Evolutionary conservation across 2,113 vertebrate genomes (phyloP), one percentile per base, ranked within the genome.

Genomic region (Muntiacus muntjak): DNA sequence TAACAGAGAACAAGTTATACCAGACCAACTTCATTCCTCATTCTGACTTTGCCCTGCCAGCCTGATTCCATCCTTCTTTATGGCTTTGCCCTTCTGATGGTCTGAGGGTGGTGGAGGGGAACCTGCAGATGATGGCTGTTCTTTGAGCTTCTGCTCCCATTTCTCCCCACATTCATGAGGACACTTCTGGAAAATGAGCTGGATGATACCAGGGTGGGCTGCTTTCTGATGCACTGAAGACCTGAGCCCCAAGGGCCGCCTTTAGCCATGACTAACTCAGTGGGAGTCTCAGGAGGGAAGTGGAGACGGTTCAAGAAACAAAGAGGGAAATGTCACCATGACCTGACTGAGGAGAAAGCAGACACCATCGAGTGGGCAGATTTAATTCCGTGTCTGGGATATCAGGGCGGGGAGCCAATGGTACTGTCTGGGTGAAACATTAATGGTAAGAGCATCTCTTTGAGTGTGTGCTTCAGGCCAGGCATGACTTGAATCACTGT

Each of bases 111-210:
- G 4, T 16, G 3, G 50, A 21, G 45, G 57, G 12, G 2, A 8
- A 3, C 26, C 57, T 30, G 30, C 1, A 5, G 28, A 10, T 7
- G 47, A 23, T 7, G 43, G 57, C 30, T 62, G 76, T 9, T 45
- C 21, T 11, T 9, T 6, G 33, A 30, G 7, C 0, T 0, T 55
- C 60, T 45, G 40, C 30, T 19, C 15, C 43, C 30, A 3, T 19
- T n/a, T n/a, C 50, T 50, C 30, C 7, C 2, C 47, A 21, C 2
- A 25, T n/a, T 52, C 7, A 0, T 7, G 74, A 50, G 54, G 50
- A 64, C 11, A 10, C 64, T 1, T 33, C 26, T 19, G 21, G 76
- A 45, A 14, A 28, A 2, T 15, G 47, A 74, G 79, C 14, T 43
- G 43, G 58, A 7, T 28, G 28, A 7, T 10, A 4, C 6, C n/a